Evolutionary conservation across 2,888 invertebrate species (phyloP).

Genomic region (Xylocampa areola): DNA sequence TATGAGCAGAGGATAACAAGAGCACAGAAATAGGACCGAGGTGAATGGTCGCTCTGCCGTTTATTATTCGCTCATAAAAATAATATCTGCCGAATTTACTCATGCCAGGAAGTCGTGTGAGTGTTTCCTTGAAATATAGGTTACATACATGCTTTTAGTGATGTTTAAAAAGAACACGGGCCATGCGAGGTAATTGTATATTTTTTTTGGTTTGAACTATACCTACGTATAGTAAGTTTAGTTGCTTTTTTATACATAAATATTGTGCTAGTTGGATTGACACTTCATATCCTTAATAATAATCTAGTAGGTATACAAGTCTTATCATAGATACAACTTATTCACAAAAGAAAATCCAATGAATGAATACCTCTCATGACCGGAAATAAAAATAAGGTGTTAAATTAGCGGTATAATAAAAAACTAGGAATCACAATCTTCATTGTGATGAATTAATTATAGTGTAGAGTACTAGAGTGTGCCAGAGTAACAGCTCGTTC

Average conservation of each 20-base stretch:
- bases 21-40: conserved; percentile 68
- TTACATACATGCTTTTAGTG: conserved; percentile 22
- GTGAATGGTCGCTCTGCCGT: conserved; percentile 73
- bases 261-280: no score
- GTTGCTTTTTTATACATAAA: no score
- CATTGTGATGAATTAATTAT: not conserved
- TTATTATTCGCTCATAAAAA: conserved; percentile 79
- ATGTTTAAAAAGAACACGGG: not conserved
- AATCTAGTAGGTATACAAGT: no score
- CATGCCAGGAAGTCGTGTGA: conserved; percentile 32
- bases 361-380: no score
- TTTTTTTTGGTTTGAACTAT: no score
- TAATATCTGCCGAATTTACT: conserved; percentile 62
- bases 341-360: no score
- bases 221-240: no score
- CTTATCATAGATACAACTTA: no score
- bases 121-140: conserved; percentile 48
- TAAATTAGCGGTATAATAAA: not conserved
- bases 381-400: no score
- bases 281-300: no score
- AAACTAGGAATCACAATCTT: not conserved
- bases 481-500: not conserved
- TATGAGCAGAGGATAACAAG: conserved; percentile 66
- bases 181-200: no score
- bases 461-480: no score